These are phyloP conservation scores for Lycaon pictus DNA, from an alignment of 2,113 vertebrate genomes.

Conservation along the genomic window DNA sequence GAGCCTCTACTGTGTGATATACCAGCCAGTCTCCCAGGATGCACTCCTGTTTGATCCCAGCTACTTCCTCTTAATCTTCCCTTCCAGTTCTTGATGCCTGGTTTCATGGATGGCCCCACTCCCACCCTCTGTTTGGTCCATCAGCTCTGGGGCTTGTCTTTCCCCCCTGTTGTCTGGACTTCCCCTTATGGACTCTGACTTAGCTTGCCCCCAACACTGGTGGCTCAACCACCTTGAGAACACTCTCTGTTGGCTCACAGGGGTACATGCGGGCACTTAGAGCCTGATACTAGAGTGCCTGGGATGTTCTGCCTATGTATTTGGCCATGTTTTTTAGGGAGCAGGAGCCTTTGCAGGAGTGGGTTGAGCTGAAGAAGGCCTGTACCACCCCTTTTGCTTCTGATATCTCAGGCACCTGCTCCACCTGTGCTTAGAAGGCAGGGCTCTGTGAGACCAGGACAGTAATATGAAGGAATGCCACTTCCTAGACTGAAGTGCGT, in stretches of 20 bases:
- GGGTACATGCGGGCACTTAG: rapidly evolving
- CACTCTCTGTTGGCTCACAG: neutral
- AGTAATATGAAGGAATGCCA: neutral
- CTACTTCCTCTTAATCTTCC: neutral
- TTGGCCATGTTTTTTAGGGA: neutral
- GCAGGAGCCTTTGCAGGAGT: neutral
- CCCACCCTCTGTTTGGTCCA: neutral
- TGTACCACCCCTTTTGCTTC: too few species aligned
- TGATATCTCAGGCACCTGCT: neutral
- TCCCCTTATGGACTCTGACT: neutral
- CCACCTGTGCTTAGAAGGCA: neutral
- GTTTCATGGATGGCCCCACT: neutral
- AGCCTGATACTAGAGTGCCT: neutral
- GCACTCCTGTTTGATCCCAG: neutral
- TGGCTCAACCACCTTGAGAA: neutral
- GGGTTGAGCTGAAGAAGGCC: neutral
- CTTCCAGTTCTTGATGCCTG: neutral
- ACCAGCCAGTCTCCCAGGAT: neutral
- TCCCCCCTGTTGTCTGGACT: neutral
- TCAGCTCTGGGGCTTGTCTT: neutral
- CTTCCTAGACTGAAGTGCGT: neutral
- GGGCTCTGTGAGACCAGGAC: neutral
- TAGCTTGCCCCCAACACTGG: neutral
- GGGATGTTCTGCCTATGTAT: neutral
- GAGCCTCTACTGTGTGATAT: neutral